Evolutionary conservation across 2,888 invertebrate genomes (phyloP), one percentile per base, ranked within the genome.

Genomic region (Pristionchus entomophagus): DNA sequence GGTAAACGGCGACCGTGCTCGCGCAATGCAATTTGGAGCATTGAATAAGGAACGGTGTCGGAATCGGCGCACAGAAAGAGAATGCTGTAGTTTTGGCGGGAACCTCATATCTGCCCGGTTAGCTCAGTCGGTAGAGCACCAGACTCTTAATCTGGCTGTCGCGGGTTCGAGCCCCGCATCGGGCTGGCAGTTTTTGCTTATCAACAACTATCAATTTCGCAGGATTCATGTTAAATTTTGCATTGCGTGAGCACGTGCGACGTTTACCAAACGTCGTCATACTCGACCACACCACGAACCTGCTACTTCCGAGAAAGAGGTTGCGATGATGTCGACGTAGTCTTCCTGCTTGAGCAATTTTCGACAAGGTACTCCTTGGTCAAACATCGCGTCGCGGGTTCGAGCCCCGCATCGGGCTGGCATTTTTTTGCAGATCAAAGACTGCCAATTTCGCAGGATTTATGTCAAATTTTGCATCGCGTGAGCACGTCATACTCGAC

Each of bases 221-320:
- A n/a, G n/a, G n/a, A n/a, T n/a, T n/a, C n/a, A n/a, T n/a, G n/a
- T n/a, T n/a, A n/a, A n/a, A n/a, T n/a, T n/a, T n/a, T n/a, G n/a
- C n/a, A n/a, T n/a, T n/a, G n/a, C n/a, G n/a, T n/a, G n/a, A n/a
- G n/a, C n/a, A n/a, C n/a, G n/a, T n/a, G n/a, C n/a, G n/a, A n/a
- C n/a, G n/a, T n/a, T n/a, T n/a, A n/a, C n/a, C n/a, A n/a, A n/a
- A n/a, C n/a, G n/a, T n/a, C n/a, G n/a, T n/a, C n/a, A n/a, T n/a
- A n/a, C n/a, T n/a, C n/a, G n/a, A n/a, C n/a, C n/a, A n/a, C n/a
- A n/a, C n/a, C n/a, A n/a, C n/a, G n/a, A 6, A 96, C 96, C 97
- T 69, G 97, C 97, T 94, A 97, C 97, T 94, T 97, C 97, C 0
- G 97, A 97, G 82, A 97, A 94, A 0, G 97, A 97, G 4, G 97